Conservation (phyloP, 2,888 invertebrate species). For the Tipula lateralis region DNA sequence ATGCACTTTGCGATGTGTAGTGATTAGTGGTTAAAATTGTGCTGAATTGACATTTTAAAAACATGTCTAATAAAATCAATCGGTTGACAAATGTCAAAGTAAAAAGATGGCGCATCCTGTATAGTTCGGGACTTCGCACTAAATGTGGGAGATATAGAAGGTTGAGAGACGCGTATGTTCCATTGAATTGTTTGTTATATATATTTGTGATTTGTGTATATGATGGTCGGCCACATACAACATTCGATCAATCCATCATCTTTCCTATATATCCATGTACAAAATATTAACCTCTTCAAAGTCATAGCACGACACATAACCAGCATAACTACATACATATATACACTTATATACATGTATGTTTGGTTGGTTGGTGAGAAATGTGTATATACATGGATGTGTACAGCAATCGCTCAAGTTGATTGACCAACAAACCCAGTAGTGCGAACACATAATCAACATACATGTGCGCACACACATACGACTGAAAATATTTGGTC, state of each 20-base stretch:
- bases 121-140: background rate
- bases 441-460: background rate
- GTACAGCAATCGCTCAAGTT: background rate
- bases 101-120: no score
- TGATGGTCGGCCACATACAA: background rate
- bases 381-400: background rate
- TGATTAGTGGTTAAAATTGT: no score
- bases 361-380: background rate
- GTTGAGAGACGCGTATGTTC: background rate
- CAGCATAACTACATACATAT: background rate
- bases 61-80: no score
- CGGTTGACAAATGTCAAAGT: no score
- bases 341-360: background rate
- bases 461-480: background rate
- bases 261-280: background rate
- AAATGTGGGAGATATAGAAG: background rate
- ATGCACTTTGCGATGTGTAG: no score
- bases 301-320: background rate
- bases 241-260: background rate
- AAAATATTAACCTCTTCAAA: background rate
- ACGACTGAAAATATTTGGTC: background rate
- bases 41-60: no score
- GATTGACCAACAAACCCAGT: background rate
- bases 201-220: background rate
- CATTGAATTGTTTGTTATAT: background rate